Evolutionary conservation across 2,113 vertebrate species (phyloP).

Genomic region (Pygoscelis adeliae): DNA sequence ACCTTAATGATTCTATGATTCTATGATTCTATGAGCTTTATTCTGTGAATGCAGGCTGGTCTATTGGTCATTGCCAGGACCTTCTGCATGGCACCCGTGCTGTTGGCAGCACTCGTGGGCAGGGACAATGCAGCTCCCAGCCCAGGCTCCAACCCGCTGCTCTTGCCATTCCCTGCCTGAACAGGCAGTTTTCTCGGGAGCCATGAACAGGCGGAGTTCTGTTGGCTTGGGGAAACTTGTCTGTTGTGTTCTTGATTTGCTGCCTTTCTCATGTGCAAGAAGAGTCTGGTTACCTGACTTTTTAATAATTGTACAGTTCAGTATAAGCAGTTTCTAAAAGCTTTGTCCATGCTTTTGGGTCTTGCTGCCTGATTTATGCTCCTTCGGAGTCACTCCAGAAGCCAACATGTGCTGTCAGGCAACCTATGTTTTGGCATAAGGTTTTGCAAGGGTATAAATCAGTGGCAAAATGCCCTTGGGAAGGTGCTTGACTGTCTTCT

Average conservation of each 20-base stretch:
- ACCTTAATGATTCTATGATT: too few species aligned
- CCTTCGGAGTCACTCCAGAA: neutral
- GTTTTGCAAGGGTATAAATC: neutral
- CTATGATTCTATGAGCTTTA: accelerated
- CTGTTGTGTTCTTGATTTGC: neutral
- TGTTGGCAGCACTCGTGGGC: neutral
- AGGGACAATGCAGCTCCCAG: neutral
- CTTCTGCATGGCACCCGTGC: neutral
- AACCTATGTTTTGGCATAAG: neutral
- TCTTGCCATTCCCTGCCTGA: accelerated
- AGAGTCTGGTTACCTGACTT: too few species aligned
- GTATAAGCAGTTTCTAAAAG: neutral
- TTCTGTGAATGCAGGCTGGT: neutral
- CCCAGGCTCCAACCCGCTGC: neutral
- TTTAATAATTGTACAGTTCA: neutral
- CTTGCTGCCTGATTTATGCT: neutral
- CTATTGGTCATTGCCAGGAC: accelerated
- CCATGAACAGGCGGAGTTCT: neutral
- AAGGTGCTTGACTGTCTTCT: neutral
- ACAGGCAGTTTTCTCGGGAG: accelerated
- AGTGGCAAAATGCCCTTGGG: neutral
- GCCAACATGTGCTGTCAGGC: neutral
- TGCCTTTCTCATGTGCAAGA: neutral
- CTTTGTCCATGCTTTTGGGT: neutral
- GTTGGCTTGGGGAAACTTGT: neutral